These are phyloP conservation scores for Mactromeris polynyma DNA, from an alignment of 2,888 invertebrate species.

Conservation along the genomic window DNA sequence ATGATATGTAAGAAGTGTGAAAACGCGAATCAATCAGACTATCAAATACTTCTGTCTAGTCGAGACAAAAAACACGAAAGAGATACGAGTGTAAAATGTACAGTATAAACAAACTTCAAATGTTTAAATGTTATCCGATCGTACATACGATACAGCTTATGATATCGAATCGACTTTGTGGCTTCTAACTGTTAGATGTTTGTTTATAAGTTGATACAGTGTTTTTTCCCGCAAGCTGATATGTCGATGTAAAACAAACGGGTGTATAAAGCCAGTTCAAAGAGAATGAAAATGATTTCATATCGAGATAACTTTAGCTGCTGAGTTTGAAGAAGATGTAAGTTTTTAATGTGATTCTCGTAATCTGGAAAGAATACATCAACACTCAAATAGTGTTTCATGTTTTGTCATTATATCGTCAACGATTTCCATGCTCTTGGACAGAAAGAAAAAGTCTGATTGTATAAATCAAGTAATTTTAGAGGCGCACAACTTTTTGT, in stretches of 20 bases:
- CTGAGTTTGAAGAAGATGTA: background rate
- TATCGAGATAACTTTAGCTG: background rate
- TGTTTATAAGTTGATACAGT: slow-evolving; percentile 28
- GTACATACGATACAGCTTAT: slow-evolving; percentile 13
- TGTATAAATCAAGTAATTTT: no score
- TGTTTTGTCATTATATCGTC: no score
- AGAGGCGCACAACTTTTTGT: no score
- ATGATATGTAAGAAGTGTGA: slow-evolving; percentile 61
- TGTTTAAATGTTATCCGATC: slow-evolving; percentile 35
- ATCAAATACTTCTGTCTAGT: slow-evolving; percentile 52
- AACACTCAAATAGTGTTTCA: background rate
- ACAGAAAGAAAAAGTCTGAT: no score
- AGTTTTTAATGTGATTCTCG: background rate
- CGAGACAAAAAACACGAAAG: background rate
- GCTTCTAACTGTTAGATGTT: slow-evolving; percentile 20
- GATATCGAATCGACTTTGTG: slow-evolving; percentile 29
- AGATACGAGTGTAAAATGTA: slow-evolving; percentile 31
- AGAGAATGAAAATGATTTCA: background rate
- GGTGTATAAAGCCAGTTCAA: background rate
- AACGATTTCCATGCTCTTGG: no score
- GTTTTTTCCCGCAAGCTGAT: slow-evolving; percentile 12
- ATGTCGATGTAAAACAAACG: slow-evolving; percentile 21
- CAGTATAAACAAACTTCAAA: slow-evolving; percentile 46
- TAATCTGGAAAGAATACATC: background rate
- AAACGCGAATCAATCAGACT: slow-evolving; percentile 62